Base-by-base conservation (phyloP, 2,888 invertebrate genomes). In the Tyria jacobaeae region DNA sequence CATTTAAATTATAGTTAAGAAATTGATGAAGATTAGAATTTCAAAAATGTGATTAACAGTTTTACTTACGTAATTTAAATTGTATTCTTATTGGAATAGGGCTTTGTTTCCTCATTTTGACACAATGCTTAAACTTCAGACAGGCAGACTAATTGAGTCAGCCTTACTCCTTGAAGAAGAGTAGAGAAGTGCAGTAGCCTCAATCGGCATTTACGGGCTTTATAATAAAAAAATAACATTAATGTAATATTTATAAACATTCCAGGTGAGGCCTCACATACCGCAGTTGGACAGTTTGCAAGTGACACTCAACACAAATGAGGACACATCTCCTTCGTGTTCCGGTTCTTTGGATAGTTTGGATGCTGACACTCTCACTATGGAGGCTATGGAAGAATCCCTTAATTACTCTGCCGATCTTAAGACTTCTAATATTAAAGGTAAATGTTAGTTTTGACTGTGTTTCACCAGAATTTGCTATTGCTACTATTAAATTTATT, bases 231-330 rank as follows among this genome's bases (percentile, higher is more conserved):
- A n/a, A n/a, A n/a, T n/a, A n/a, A n/a, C n/a, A n/a, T n/a, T n/a
- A n/a, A n/a, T 10, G n/a, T n/a, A 39, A 39, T 5, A 21, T 55
- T 17, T 21, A 24, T 14, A n/a, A 49, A 24, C 52, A 31, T 89
- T 94, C 39, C 83, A 96, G 96, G 95, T 96, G 68, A 90, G 95
- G 70, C 96, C 96, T 12, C 95, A 96, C 68, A 95, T 96, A 89
- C 96, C 96, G 62, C 95, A 96, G 80, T 84, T 96, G 62, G 96
- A 96, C 52, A 95, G 94, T 71, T 86, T 96, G 66, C 96, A 96
- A 79, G 82, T 96, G 57, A 86, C 91, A 54, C 73, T 94, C 63
- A 89, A 85, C 64, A 80, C 86, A 24, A 94, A 91, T 64, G 85
- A 89, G 2, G 93, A 94, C 50, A 91, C 86, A 44, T 94, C 94